A percentile compares a stretch with the other conserved stretches of the same genome.
Conservation (phyloP, 2,113 vertebrate genomes). For the Coracopsis vasa region DNA sequence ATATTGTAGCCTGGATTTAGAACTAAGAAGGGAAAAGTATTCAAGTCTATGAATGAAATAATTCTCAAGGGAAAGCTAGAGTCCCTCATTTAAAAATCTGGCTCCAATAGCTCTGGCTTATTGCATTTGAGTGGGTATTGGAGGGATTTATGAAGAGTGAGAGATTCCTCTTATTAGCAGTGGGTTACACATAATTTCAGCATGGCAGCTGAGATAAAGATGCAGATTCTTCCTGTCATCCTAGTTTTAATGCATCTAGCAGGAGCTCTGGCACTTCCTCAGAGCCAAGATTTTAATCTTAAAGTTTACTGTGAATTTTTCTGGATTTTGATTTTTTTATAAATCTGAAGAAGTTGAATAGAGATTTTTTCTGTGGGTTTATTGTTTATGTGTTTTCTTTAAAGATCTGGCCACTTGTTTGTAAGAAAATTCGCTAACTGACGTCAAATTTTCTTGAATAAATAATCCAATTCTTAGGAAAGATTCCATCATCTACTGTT, state of each 20-base stretch:
- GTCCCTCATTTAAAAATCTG: background rate
- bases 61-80: background rate
- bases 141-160: background rate
- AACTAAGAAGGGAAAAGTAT: background rate
- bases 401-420: background rate
- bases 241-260: background rate
- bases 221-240: background rate
- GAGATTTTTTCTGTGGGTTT: background rate
- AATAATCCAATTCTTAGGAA: slow-evolving; percentile 38
- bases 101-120: background rate
- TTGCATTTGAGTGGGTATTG: background rate
- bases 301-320: background rate
- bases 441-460: slow-evolving; percentile 16
- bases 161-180: background rate
- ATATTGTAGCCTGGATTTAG: background rate
- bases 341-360: background rate
- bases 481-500: background rate
- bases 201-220: background rate
- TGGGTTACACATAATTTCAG: background rate
- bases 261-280: background rate
- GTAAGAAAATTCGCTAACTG: background rate
- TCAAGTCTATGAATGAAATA: background rate
- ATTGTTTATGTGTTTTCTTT: background rate
- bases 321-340: background rate
- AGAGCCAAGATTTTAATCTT: background rate